Conservation (phyloP, 2,113 vertebrate species). For the Piprites chloris region DNA sequence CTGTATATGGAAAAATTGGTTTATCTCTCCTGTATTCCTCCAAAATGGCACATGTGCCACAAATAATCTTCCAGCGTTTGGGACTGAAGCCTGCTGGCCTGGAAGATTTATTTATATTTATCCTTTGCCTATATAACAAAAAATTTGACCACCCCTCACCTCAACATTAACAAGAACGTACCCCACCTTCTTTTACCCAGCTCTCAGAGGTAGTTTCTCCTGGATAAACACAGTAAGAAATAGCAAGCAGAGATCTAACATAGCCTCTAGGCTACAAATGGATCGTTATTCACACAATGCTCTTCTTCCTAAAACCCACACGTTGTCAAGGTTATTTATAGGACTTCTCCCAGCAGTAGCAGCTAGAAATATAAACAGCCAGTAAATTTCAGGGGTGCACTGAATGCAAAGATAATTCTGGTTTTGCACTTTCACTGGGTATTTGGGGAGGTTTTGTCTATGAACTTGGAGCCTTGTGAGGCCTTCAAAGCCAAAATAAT, state of each 20-base stretch:
- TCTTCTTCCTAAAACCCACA: background rate
- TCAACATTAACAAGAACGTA: background rate
- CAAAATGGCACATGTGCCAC: background rate
- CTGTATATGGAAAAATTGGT: background rate
- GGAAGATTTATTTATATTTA: background rate
- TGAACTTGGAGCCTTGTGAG: background rate
- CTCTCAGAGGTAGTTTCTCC: background rate
- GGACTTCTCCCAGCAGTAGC: background rate
- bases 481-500: conserved; percentile 22
- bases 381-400: conserved; percentile 13
- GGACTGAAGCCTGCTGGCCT: background rate
- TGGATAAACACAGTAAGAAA: background rate
- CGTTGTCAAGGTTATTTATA: conserved; percentile 6
- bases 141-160: background rate
- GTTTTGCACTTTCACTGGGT: background rate
- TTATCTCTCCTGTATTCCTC: background rate
- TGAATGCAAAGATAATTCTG: background rate
- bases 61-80: background rate
- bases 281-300: background rate
- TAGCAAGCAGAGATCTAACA: background rate
- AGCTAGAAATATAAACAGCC: background rate
- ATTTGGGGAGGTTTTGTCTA: background rate
- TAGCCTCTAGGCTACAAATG: background rate
- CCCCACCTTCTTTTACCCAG: background rate
- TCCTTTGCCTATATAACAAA: background rate